Evolutionary conservation across 2,113 vertebrate genomes (phyloP).

Genomic region (Plecotus auritus): DNA sequence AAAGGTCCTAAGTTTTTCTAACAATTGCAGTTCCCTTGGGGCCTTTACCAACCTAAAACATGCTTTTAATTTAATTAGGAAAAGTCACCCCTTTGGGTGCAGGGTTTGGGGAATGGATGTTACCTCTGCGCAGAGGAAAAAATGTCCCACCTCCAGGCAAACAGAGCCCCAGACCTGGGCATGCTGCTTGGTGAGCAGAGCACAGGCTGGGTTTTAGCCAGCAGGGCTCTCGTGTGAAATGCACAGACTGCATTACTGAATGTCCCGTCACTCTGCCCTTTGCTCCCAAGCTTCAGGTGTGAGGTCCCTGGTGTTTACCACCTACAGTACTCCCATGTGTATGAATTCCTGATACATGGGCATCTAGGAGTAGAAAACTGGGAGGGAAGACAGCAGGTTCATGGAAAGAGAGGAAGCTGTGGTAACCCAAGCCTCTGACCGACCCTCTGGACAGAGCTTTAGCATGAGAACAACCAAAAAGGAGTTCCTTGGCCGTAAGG

Average conservation of each 20-base stretch:
- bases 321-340: background rate
- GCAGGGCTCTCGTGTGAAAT: background rate
- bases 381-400: background rate
- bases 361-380: background rate
- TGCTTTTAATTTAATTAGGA: background rate
- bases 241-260: fast-evolving
- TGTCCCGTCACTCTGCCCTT: background rate
- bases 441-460: background rate
- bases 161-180: background rate
- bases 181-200: background rate
- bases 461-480: background rate
- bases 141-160: background rate
- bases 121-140: background rate
- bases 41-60: background rate
- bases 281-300: background rate
- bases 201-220: background rate
- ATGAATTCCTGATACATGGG: background rate
- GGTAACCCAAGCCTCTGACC: background rate
- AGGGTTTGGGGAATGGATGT: background rate
- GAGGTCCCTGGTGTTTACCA: background rate
- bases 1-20: background rate
- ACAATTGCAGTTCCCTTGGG: background rate
- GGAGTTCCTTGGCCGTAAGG: background rate
- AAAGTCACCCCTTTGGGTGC: background rate
- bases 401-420: background rate